A percentile compares a stretch with the other conserved stretches of the same genome.
phyloP scores from a whole-genome alignment of 2,888 invertebrate genomes.

The Caenorhabditis virilis region DNA sequence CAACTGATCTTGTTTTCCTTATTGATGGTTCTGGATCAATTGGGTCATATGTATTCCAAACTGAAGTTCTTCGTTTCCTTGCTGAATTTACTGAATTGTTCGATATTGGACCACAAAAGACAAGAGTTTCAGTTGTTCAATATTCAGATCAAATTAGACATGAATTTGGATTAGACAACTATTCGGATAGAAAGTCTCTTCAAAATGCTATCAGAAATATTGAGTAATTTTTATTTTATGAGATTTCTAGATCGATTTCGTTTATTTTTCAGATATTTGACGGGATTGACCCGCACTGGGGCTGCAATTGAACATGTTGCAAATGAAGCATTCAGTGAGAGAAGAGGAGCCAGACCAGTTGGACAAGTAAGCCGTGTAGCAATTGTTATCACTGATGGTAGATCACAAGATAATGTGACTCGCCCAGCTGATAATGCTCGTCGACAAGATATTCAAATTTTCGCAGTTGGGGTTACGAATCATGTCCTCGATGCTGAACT shows the following conservation, averaged over 20 bases:
- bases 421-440: conserved; percentile 62
- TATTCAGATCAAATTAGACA: conserved; percentile 68
- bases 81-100: conserved; percentile 68
- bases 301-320: conserved; percentile 69
- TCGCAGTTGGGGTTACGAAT: conserved; percentile 69
- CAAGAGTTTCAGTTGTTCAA: conserved; percentile 68
- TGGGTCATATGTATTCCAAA: conserved; percentile 67
- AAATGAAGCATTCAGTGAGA: conserved; percentile 65
- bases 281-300: conserved; percentile 67
- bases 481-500: conserved; percentile 60
- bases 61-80: conserved; percentile 67
- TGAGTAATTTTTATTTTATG: conserved; percentile 11
- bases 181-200: conserved; percentile 34
- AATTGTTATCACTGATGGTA: conserved; percentile 70
- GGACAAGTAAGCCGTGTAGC: conserved; percentile 65
- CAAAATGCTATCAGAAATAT: conserved; percentile 46
- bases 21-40: conserved; percentile 69
- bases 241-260: background rate
- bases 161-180: conserved; percentile 66
- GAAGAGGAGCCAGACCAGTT: conserved; percentile 59
- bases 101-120: conserved; percentile 67
- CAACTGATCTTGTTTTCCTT: conserved; percentile 68
- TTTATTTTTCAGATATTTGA: conserved; percentile 52
- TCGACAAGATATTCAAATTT: conserved; percentile 65
- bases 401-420: conserved; percentile 67